Conservation (phyloP, 2,888 invertebrate genomes). For the Drosophila paucipuncta region DNA sequence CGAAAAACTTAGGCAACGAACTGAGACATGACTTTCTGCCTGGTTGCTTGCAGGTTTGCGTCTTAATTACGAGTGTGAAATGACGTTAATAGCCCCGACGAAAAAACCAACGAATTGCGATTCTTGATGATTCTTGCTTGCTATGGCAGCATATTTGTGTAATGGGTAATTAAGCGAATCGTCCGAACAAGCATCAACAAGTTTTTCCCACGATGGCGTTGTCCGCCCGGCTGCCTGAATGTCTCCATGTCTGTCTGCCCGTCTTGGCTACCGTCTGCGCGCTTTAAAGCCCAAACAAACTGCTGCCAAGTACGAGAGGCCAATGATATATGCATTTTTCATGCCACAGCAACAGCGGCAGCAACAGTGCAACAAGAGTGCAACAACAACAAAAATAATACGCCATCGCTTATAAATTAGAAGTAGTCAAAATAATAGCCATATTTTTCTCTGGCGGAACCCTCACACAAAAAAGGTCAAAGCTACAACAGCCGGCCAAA, state of each 20-base stretch:
- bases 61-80: slow-evolving; percentile 65
- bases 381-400: slow-evolving; percentile 40
- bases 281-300: slow-evolving; percentile 69
- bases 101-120: slow-evolving; percentile 55
- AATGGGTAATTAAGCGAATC: slow-evolving; percentile 78
- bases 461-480: slow-evolving; percentile 72
- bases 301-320: slow-evolving; percentile 74
- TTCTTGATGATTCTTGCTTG: slow-evolving; percentile 47
- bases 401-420: slow-evolving; percentile 75
- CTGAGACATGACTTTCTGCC: slow-evolving; percentile 33
- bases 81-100: slow-evolving; percentile 59
- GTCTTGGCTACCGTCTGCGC: slow-evolving; percentile 70
- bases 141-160: slow-evolving; percentile 71
- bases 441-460: slow-evolving; percentile 71
- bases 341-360: slow-evolving; percentile 49
- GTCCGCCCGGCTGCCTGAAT: slow-evolving; percentile 28
- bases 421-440: slow-evolving; percentile 80
- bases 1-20: slow-evolving; percentile 75
- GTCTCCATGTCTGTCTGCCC: slow-evolving; percentile 16
- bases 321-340: slow-evolving; percentile 81
- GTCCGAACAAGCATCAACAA: slow-evolving; percentile 12
- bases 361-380: background rate
- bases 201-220: slow-evolving; percentile 73
- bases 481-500: slow-evolving; percentile 53
- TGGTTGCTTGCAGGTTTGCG: slow-evolving; percentile 44